Conservation (phyloP, 2,113 vertebrate species). For the Notechis scutatus region DNA sequence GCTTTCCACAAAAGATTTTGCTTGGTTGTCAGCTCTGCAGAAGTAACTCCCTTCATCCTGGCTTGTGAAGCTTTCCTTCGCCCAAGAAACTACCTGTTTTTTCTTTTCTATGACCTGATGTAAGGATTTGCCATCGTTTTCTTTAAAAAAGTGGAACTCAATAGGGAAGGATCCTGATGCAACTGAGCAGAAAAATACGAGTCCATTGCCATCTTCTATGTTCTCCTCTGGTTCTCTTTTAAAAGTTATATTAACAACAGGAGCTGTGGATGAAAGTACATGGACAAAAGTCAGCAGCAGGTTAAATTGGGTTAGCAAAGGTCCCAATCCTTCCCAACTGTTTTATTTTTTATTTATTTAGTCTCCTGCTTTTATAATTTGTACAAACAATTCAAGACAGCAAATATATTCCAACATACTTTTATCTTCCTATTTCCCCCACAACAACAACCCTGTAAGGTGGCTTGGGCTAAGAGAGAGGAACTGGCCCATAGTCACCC, state of each 20-base stretch:
- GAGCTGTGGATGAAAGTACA: constrained; percentile 44
- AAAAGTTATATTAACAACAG: constrained; percentile 42
- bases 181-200: constrained; percentile 51
- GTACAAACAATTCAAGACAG: neutral
- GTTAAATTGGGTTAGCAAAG: neutral
- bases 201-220: constrained; percentile 53
- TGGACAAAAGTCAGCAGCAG: constrained; percentile 13
- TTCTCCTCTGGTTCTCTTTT: neutral
- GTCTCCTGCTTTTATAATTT: neutral
- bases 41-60: constrained; percentile 57
- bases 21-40: constrained; percentile 55
- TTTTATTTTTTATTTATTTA: neutral
- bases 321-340: neutral
- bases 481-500: neutral
- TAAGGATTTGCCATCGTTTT: constrained; percentile 22
- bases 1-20: constrained; percentile 41
- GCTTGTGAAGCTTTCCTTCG: constrained; percentile 34
- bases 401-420: neutral
- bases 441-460: neutral
- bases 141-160: constrained; percentile 56
- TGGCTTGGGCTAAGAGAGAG: neutral
- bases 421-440: neutral
- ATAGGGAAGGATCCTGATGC: constrained; percentile 60
- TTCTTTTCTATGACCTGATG: constrained; percentile 3
- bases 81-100: neutral